Evolutionary conservation across 2,888 invertebrate genomes (phyloP).

Genomic region (Hyles lineata): DNA sequence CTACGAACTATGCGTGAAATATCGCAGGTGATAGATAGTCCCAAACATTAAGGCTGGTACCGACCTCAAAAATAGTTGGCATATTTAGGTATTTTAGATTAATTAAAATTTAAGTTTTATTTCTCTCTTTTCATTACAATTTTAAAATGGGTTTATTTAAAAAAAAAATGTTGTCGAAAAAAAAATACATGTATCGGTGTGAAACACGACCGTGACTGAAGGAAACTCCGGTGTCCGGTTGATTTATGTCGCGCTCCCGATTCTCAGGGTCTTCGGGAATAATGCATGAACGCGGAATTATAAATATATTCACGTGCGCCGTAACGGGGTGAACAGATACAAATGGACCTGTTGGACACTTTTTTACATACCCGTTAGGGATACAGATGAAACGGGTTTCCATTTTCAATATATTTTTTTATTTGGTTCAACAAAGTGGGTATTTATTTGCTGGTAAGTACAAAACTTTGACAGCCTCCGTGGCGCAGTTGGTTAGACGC

Average conservation of each 20-base stretch:
- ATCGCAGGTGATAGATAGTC: no score
- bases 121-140: no score
- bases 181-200: not conserved
- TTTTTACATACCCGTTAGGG: not conserved
- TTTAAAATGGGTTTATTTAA: no score
- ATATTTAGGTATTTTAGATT: no score
- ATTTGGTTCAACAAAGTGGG: not conserved
- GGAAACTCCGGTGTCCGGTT: conserved; percentile 12
- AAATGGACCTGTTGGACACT: conserved; percentile 13
- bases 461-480: no score
- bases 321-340: not conserved
- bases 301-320: conserved; percentile 8
- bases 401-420: not conserved
- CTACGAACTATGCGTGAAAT: no score
- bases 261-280: conserved; percentile 33
- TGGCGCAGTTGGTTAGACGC: no score
- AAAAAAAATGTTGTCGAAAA: no score
- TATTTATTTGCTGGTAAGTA: no score
- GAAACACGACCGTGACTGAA: not conserved
- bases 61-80: no score
- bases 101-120: no score
- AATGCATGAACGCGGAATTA: conserved; percentile 35
- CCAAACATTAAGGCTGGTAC: no score
- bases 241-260: conserved; percentile 28
- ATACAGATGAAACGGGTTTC: not conserved